Evolutionary conservation across 2,888 invertebrate genomes (phyloP).

Genomic region (Liopterus haemorrhoidalis): DNA sequence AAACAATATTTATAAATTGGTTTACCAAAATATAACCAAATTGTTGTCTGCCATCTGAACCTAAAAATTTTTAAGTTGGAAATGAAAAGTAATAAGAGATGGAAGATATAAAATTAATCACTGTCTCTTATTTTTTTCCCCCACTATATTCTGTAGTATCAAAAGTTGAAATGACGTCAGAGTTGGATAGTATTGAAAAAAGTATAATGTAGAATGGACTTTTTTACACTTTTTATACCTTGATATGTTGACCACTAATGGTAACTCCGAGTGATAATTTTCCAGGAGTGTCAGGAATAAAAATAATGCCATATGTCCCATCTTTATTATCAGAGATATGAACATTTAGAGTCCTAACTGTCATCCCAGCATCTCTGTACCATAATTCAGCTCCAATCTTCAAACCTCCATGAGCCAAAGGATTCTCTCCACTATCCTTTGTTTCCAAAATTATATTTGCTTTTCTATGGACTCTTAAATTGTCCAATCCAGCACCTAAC

Average conservation of each 20-base stretch:
- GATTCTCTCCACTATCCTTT: constrained; percentile 56
- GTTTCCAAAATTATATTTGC: constrained; percentile 57
- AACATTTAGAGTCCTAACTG: constrained; percentile 43
- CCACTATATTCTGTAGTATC: no score
- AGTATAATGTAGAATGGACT: constrained; percentile 1
- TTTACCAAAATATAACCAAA: no score
- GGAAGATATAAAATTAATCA: no score
- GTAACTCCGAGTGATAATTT: constrained; percentile 56
- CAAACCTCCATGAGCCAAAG: constrained; percentile 63
- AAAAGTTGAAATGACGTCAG: no score
- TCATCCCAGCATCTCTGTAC: constrained; percentile 49
- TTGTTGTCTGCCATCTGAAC: no score
- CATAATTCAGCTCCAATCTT: constrained; percentile 52
- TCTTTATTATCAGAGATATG: constrained; percentile 57
- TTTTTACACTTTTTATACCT: constrained; percentile 45
- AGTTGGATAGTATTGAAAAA: no score
- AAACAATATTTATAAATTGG: no score
- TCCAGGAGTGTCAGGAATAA: constrained; percentile 61
- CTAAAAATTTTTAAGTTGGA: no score
- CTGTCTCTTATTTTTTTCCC: no score
- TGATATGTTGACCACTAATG: constrained; percentile 60
- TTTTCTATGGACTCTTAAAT: constrained; percentile 57
- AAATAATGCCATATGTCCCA: constrained; percentile 57
- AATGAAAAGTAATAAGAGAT: no score
- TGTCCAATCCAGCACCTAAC: constrained; percentile 47